phyloP scores from a whole-genome alignment of 1,140 invertebrate genomes.

The Mactra quadrangularis region DNA sequence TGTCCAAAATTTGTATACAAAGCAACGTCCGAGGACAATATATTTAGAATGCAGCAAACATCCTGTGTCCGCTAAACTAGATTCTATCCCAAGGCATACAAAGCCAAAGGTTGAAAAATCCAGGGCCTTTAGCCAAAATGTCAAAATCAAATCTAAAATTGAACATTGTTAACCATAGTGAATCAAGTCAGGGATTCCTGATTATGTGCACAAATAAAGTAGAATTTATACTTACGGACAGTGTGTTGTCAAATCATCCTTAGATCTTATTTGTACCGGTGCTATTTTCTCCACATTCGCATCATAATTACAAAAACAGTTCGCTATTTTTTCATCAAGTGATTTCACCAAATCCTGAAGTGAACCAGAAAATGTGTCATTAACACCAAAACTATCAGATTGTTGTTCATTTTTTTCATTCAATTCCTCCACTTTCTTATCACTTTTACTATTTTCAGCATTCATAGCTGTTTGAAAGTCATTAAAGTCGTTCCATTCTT shows the following conservation, averaged over 20 bases:
- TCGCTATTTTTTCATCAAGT: slow-evolving; percentile 99
- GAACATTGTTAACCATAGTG: too few species aligned
- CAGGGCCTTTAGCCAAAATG: too few species aligned
- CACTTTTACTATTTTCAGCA: slow-evolving; percentile 86
- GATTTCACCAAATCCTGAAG: slow-evolving; percentile 99
- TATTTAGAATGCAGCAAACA: too few species aligned
- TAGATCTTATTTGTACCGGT: slow-evolving; percentile 98
- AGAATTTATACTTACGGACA: slow-evolving; percentile 99
- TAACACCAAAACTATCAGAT: slow-evolving; percentile 88
- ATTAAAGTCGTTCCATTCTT: slow-evolving; percentile 85
- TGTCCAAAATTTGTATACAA: too few species aligned
- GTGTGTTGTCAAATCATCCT: slow-evolving; percentile 99
- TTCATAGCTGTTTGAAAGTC: slow-evolving; percentile 85
- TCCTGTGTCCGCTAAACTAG: too few species aligned
- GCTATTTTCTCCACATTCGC: slow-evolving; percentile 98
- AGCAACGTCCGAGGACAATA: too few species aligned
- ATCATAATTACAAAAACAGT: slow-evolving; percentile 98
- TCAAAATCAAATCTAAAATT: too few species aligned
- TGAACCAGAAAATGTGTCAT: slow-evolving; percentile 95
- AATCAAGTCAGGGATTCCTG: too few species aligned
- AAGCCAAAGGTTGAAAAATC: too few species aligned
- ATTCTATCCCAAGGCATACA: too few species aligned
- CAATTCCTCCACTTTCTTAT: slow-evolving; percentile 68
- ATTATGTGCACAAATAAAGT: too few species aligned
- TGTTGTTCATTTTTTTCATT: slow-evolving; percentile 53